Conservation (phyloP, 2,888 invertebrate species). For the Parnassius glacialis region DNA sequence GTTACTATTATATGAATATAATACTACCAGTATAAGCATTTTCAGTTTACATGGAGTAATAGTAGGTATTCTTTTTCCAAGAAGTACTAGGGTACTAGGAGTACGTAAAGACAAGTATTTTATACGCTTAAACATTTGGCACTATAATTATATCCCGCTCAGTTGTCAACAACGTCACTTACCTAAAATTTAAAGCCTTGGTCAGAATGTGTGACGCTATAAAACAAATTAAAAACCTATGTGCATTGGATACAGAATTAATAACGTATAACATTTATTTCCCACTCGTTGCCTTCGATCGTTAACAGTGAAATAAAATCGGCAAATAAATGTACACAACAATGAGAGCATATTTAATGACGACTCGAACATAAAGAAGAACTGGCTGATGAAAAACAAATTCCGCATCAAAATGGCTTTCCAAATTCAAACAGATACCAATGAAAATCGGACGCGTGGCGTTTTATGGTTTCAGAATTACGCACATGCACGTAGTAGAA, state of each 20-base stretch:
- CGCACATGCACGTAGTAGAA: conserved; percentile 15
- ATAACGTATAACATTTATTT: not conserved
- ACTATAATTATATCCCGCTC: no score
- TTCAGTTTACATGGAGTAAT: no score
- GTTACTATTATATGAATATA: no score
- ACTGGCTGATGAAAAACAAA: conserved; percentile 76
- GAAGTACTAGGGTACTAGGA: no score
- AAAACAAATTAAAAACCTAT: no score
- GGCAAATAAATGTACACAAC: conserved; percentile 66
- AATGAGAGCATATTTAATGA: conserved; percentile 66
- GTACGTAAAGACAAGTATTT: no score
- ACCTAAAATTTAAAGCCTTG: no score
- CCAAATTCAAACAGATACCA: conserved; percentile 77
- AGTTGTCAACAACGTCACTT: no score
- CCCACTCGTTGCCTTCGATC: conserved; percentile 1
- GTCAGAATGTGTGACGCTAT: no score
- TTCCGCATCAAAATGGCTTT: conserved; percentile 64
- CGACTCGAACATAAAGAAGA: conserved; percentile 67
- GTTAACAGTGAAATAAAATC: conserved; percentile 54
- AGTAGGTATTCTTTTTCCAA: no score
- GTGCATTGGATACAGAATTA: not conserved
- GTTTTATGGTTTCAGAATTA: conserved; percentile 41
- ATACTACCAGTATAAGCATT: no score
- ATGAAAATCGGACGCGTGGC: conserved; percentile 74
- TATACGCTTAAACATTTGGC: no score